Evolutionary conservation across 2,888 invertebrate species (phyloP).

Genomic region (Spodoptera picta): DNA sequence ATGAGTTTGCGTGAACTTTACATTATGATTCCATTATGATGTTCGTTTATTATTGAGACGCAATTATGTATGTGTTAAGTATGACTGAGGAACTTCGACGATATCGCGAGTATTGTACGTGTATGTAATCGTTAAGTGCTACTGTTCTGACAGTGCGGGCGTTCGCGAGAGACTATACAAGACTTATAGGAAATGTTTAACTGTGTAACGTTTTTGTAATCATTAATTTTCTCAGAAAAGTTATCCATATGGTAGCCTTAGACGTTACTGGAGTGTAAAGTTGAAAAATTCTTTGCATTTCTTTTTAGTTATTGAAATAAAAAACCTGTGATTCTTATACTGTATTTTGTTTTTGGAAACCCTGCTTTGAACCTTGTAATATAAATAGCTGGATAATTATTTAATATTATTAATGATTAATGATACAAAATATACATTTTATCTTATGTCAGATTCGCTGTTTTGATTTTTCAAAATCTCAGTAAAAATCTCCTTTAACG

Average conservation of each 20-base stretch:
- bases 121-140: slow-evolving; percentile 83
- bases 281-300: slow-evolving; percentile 86
- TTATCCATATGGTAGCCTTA: slow-evolving; percentile 85
- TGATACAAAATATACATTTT: slow-evolving; percentile 55
- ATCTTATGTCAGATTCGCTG: slow-evolving; percentile 47
- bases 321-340: slow-evolving; percentile 87
- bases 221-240: slow-evolving; percentile 83
- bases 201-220: slow-evolving; percentile 88
- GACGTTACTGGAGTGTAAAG: slow-evolving; percentile 86
- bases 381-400: slow-evolving; percentile 49
- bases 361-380: slow-evolving; percentile 43
- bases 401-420: slow-evolving; percentile 37
- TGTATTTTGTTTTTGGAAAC: slow-evolving; percentile 69
- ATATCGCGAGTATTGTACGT: slow-evolving; percentile 74
- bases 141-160: slow-evolving; percentile 80
- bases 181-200: slow-evolving; percentile 88
- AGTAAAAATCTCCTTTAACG: not conserved
- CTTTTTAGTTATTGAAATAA: slow-evolving; percentile 87
- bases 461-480: slow-evolving; percentile 17
- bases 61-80: slow-evolving; percentile 68
- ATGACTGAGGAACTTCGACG: slow-evolving; percentile 70
- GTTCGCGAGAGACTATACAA: slow-evolving; percentile 84
- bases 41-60: slow-evolving; percentile 62
- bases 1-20: slow-evolving; percentile 68
- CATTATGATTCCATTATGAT: slow-evolving; percentile 70